A percentile compares a stretch with the other conserved stretches of the same genome.
Evolutionary conservation across 1,140 invertebrate genomes (phyloP).

Genomic region (Scaptomyza graminum): DNA sequence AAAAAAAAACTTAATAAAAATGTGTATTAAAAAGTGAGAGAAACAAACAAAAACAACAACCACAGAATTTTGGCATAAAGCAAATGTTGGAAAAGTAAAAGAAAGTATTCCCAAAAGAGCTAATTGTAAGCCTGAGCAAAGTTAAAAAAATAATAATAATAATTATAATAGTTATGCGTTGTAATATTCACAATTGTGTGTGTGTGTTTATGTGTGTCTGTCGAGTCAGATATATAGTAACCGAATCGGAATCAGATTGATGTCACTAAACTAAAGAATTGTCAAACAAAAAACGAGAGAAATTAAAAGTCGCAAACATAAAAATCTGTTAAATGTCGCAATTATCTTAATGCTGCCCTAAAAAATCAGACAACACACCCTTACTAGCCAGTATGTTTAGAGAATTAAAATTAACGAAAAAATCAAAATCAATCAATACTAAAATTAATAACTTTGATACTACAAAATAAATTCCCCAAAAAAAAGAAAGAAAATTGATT

Average conservation of each 20-base stretch:
- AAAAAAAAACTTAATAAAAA: slow-evolving; percentile 10
- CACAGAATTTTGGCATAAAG: slow-evolving; percentile 50
- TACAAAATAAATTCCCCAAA: slow-evolving; percentile 48
- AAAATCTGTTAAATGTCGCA: slow-evolving; percentile 60
- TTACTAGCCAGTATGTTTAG: slow-evolving; percentile 67
- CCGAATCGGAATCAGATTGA: slow-evolving; percentile 27
- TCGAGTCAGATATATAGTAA: slow-evolving; percentile 43
- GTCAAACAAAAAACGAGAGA: slow-evolving; percentile 43
- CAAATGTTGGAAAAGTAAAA: slow-evolving; percentile 51
- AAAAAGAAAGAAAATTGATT: slow-evolving; percentile 39
- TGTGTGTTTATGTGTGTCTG: slow-evolving; percentile 42
- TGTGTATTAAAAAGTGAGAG: slow-evolving; percentile 68
- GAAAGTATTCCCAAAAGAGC: slow-evolving; percentile 72
- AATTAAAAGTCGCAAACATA: slow-evolving; percentile 40
- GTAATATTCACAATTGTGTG: slow-evolving; percentile 47
- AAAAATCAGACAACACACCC: slow-evolving; percentile 33
- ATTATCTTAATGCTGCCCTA: slow-evolving; percentile 59
- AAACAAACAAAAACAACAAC: slow-evolving; percentile 21
- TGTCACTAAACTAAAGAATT: slow-evolving; percentile 44
- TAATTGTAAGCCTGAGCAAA: slow-evolving; percentile 72
- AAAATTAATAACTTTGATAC: slow-evolving; percentile 68
- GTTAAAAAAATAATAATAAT: slow-evolving; percentile 30
- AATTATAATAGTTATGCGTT: slow-evolving; percentile 68
- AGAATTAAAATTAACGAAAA: slow-evolving; percentile 59
- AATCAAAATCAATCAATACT: slow-evolving; percentile 39